Percentiles rank a stretch among this genome's conserved stretches.
Evolutionary conservation across 1,140 invertebrate species (phyloP).

Genomic region (Forficula auricularia): DNA sequence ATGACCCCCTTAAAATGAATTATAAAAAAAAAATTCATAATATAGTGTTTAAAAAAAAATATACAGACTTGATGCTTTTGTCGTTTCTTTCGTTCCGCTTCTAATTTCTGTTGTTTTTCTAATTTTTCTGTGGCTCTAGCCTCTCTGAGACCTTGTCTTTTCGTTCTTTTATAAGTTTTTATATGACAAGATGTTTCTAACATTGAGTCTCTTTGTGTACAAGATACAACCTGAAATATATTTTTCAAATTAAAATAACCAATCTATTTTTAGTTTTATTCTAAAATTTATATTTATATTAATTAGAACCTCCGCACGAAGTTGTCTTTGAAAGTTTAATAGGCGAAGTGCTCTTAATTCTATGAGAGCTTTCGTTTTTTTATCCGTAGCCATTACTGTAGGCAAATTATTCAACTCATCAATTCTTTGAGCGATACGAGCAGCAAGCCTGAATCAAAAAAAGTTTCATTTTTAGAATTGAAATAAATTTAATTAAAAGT

Average conservation of each 20-base stretch:
- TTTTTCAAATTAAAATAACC: background rate
- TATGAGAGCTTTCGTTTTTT: conserved; percentile 40
- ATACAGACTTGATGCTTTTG: conserved; percentile 34
- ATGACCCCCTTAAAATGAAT: too few relatives aligned
- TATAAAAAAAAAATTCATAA: too few relatives aligned
- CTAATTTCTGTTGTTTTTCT: conserved; percentile 51
- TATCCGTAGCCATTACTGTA: conserved; percentile 35
- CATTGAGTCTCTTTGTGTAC: conserved; percentile 40
- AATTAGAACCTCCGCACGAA: conserved; percentile 25
- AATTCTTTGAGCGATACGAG: conserved; percentile 26
- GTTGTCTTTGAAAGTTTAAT: conserved; percentile 40
- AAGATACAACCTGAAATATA: conserved; percentile 25
- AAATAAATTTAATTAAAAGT: too few relatives aligned
- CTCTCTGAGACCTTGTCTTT: conserved; percentile 44
- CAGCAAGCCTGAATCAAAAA: conserved; percentile 18
- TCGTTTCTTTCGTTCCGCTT: conserved; percentile 40
- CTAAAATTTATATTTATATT: background rate
- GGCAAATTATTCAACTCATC: conserved; percentile 30
- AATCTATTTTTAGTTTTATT: background rate
- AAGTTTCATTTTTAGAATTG: too few relatives aligned
- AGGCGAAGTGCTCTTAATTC: conserved; percentile 44
- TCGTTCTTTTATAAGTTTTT: conserved; percentile 43
- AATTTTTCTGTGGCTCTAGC: conserved; percentile 48
- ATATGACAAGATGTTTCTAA: conserved; percentile 47
- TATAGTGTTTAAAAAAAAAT: too few relatives aligned